Conservation (phyloP, 2,888 invertebrate species). For the Sabellastarte sp. region DNA sequence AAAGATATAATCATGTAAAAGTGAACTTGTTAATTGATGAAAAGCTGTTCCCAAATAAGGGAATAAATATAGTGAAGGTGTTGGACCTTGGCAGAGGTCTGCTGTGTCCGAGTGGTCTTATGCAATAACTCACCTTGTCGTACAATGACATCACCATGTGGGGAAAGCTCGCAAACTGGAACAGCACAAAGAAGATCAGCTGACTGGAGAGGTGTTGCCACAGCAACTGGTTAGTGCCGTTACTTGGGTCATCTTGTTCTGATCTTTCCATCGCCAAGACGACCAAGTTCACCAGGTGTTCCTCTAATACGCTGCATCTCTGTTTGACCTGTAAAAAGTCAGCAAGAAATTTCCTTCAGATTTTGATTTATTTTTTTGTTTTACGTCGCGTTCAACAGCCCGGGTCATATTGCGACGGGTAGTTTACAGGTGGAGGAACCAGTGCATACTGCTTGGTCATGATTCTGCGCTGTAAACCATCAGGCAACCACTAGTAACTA, state of each 20-base stretch:
- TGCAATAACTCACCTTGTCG: slow-evolving; percentile 68
- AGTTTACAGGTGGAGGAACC: too few relatives aligned
- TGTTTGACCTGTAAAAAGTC: slow-evolving; percentile 81
- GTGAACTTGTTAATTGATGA: too few relatives aligned
- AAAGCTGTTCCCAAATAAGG: too few relatives aligned
- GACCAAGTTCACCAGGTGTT: slow-evolving; percentile 86
- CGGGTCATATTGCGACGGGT: too few relatives aligned
- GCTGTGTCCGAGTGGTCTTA: background rate
- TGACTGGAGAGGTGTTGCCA: slow-evolving; percentile 94
- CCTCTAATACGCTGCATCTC: slow-evolving; percentile 84
- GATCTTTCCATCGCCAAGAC: slow-evolving; percentile 89
- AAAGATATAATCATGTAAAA: too few relatives aligned
- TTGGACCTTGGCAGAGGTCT: too few relatives aligned
- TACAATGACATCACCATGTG: slow-evolving; percentile 87
- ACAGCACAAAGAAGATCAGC: slow-evolving; percentile 89
- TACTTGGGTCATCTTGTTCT: slow-evolving; percentile 62
- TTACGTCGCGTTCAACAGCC: too few relatives aligned
- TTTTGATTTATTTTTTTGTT: too few relatives aligned
- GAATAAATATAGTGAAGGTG: background rate
- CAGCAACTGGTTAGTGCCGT: slow-evolving; percentile 41
- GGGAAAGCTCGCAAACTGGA: slow-evolving; percentile 90
- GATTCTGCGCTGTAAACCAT: too few relatives aligned
- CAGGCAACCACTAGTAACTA: too few relatives aligned
- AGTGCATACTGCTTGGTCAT: too few relatives aligned
- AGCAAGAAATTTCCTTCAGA: too few relatives aligned